Evolutionary conservation across 2,113 vertebrate species (phyloP).

Genomic region (Junco hyemalis): DNA sequence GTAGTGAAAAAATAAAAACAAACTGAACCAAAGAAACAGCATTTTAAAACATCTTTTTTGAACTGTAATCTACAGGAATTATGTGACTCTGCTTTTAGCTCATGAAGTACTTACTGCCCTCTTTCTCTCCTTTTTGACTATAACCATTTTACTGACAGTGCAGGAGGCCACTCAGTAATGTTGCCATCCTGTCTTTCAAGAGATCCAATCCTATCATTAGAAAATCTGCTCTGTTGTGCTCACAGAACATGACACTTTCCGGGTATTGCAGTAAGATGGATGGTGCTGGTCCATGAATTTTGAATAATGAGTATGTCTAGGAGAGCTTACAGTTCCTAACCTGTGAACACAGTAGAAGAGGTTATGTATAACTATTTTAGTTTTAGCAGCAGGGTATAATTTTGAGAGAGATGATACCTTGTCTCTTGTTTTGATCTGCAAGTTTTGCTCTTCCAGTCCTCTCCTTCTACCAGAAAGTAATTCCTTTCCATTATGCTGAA

Average conservation of each 20-base stretch:
- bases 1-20: neutral
- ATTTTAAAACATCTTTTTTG: fast-evolving
- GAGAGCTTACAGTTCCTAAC: neutral
- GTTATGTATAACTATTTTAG: neutral
- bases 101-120: neutral
- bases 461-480: neutral
- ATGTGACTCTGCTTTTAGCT: neutral
- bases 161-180: neutral
- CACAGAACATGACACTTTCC: neutral
- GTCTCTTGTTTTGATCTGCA: neutral
- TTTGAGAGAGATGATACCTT: neutral
- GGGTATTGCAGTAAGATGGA: neutral
- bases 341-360: neutral
- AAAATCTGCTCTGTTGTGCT: neutral
- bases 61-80: neutral
- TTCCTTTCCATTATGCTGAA: neutral
- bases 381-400: neutral
- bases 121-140: neutral
- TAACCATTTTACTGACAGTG: neutral
- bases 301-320: neutral
- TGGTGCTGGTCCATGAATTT: neutral
- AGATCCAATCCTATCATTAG: neutral
- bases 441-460: neutral
- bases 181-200: neutral
- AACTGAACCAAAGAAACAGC: neutral